These are phyloP conservation scores for Lonchura striata DNA, from an alignment of 2,113 vertebrate genomes.

Conservation along the genomic window DNA sequence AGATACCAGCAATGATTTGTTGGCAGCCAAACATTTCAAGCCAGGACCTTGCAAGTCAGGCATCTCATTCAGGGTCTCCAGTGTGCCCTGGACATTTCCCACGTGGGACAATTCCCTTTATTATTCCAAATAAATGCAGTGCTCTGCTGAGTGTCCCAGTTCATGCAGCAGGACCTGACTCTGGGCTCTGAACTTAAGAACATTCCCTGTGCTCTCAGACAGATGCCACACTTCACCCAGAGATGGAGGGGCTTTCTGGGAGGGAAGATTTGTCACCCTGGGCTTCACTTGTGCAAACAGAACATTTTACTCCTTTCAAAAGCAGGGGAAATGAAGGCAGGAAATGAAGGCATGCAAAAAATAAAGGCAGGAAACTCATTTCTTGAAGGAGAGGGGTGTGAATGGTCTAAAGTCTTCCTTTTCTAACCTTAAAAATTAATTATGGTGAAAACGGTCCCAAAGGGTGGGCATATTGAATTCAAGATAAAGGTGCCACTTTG, in stretches of 20 bases:
- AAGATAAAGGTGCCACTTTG: not conserved
- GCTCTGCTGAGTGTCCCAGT: not conserved
- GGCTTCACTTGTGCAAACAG: not conserved
- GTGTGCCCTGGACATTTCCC: not conserved
- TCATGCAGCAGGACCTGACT: not conserved
- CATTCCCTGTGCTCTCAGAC: not conserved
- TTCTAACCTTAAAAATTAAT: not conserved
- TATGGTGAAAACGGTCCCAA: not conserved
- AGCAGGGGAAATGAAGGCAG: not conserved
- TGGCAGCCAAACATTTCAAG: not conserved
- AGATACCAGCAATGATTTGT: conserved; percentile 12
- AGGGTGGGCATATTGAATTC: not conserved
- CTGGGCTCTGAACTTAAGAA: not conserved
- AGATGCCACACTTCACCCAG: not conserved
- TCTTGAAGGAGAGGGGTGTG: not conserved
- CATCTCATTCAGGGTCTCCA: not conserved
- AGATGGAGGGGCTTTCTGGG: not conserved
- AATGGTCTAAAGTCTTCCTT: not conserved
- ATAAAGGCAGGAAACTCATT: not conserved
- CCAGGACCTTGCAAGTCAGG: not conserved
- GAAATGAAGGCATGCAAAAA: not conserved
- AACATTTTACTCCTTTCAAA: not conserved
- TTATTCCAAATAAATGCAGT: not conserved
- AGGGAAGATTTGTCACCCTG: not conserved
- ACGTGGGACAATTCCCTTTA: not conserved